Evolutionary conservation across 2,113 vertebrate species (phyloP).

Genomic region (Morphnarchus princeps): DNA sequence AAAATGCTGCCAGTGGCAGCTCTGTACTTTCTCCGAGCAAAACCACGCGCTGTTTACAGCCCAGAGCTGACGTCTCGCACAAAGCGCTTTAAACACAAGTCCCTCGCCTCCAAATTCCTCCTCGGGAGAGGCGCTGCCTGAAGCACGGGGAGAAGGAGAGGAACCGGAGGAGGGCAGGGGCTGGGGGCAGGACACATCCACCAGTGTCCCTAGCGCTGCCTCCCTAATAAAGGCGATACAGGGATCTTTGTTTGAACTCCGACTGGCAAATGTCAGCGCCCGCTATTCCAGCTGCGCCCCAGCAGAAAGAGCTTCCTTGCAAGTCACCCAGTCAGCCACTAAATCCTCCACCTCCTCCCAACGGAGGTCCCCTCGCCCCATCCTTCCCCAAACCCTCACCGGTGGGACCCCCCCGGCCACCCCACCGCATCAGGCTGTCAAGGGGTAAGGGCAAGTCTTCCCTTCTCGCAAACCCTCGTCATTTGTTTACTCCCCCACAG

Average conservation of each 20-base stretch:
- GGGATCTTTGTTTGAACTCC: conserved; percentile 29
- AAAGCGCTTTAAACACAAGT: not conserved
- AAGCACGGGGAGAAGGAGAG: not conserved
- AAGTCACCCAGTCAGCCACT: not conserved
- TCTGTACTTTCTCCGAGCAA: conserved; percentile 24
- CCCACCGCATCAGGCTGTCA: accelerated
- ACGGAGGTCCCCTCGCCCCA: accelerated
- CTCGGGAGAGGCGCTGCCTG: not conserved
- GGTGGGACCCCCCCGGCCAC: not conserved
- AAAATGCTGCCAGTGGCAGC: not conserved
- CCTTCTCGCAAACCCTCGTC: not conserved
- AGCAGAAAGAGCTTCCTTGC: not conserved
- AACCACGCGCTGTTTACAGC: not conserved
- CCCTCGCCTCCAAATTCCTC: not conserved
- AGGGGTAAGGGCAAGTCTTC: not conserved
- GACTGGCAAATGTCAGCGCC: not conserved
- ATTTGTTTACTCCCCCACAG: not conserved
- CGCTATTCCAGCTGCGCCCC: not conserved
- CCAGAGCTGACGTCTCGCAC: not conserved
- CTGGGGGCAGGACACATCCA: not conserved
- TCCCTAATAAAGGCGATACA: not conserved
- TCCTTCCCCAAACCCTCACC: not conserved
- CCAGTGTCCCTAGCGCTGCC: not conserved
- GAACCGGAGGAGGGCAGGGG: not conserved
- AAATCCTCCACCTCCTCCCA: not conserved